phyloP scores from a whole-genome alignment of 2,888 invertebrate genomes.

The Erebia ligea region DNA sequence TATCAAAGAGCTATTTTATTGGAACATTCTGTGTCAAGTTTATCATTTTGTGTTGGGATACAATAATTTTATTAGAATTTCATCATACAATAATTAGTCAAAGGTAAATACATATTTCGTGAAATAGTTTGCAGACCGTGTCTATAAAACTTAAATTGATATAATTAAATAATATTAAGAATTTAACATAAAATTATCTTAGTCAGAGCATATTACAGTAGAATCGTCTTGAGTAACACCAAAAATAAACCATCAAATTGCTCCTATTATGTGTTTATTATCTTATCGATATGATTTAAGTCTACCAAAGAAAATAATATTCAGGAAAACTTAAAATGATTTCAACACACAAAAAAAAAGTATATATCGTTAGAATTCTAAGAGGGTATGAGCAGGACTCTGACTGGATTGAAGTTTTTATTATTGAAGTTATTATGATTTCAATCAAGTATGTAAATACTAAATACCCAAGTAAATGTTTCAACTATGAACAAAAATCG shows the following conservation, averaged over 20 bases:
- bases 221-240: constrained; percentile 65
- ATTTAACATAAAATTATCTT: constrained; percentile 38
- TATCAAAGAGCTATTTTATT: constrained; percentile 80
- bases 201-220: constrained; percentile 44
- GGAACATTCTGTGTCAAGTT: constrained; percentile 73
- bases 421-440: constrained; percentile 75
- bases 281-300: constrained; percentile 62
- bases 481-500: constrained; percentile 80
- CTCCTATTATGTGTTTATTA: constrained; percentile 73
- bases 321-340: constrained; percentile 59
- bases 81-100: constrained; percentile 51
- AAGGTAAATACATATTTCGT: constrained; percentile 46
- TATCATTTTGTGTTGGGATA: constrained; percentile 40
- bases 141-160: constrained; percentile 49
- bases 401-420: constrained; percentile 57
- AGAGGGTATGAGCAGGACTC: constrained; percentile 52
- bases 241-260: constrained; percentile 50
- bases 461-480: constrained; percentile 70
- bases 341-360: constrained; percentile 73
- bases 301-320: constrained; percentile 65
- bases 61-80: constrained; percentile 46
- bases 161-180: constrained; percentile 58
- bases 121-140: constrained; percentile 38
- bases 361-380: constrained; percentile 54
- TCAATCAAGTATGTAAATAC: constrained; percentile 53